A percentile compares a stretch with the other conserved stretches of the same genome.
These are phyloP conservation scores for Habropoda laboriosa DNA, from an alignment of 1,140 invertebrate genomes.

Conservation along the genomic window DNA sequence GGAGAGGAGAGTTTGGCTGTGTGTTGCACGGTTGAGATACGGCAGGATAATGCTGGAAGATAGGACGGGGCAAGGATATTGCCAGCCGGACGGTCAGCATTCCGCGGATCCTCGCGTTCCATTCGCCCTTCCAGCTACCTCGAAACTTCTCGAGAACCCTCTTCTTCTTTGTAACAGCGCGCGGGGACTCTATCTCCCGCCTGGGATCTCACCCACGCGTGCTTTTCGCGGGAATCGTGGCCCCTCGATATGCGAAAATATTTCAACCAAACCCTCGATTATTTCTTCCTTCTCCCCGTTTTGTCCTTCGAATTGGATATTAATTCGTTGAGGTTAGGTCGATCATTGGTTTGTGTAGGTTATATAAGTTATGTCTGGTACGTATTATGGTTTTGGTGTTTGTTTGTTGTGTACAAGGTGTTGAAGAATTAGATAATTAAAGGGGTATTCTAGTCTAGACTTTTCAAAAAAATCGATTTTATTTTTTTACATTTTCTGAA, in stretches of 20 bases:
- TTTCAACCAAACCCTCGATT: conserved; percentile 1
- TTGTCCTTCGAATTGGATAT: background rate
- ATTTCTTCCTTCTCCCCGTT: background rate
- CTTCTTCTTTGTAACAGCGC: conserved; percentile 35
- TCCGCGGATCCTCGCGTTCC: conserved; percentile 73
- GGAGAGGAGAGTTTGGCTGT: conserved; percentile 41
- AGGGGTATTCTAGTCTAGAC: too few relatives aligned
- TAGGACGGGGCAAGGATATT: conserved; percentile 61
- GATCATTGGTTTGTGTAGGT: too few relatives aligned
- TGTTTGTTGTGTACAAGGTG: too few relatives aligned
- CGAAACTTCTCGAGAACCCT: conserved; percentile 50
- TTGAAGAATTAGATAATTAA: too few relatives aligned
- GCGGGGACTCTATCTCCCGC: conserved; percentile 18
- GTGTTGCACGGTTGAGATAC: conserved; percentile 62
- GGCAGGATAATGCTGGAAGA: conserved; percentile 67
- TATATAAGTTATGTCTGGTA: too few relatives aligned
- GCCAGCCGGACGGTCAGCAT: conserved; percentile 73
- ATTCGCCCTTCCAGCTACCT: conserved; percentile 57
- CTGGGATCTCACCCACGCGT: conserved; percentile 33
- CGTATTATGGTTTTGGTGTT: too few relatives aligned
- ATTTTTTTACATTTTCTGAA: too few relatives aligned
- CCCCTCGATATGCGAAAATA: conserved; percentile 26
- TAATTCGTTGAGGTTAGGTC: conserved; percentile 1
- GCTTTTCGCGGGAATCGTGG: conserved; percentile 19
- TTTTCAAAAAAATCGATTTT: too few relatives aligned